Evolutionary conservation across 92 coral and sea anemone genomes (phyloP).

Genomic region (Virgularia gustaviana): DNA sequence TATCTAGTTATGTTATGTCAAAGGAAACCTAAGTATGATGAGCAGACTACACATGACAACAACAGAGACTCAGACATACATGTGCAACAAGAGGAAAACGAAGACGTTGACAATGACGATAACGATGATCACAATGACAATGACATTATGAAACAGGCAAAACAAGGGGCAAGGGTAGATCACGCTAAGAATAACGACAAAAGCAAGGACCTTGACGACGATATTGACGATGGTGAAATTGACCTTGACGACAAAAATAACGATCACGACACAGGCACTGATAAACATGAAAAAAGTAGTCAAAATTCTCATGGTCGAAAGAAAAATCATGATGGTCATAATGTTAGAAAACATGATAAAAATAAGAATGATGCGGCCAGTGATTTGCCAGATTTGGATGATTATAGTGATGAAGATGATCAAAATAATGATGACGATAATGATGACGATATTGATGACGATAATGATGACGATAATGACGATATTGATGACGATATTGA

Average conservation of each 20-base stretch:
- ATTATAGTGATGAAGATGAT: background rate
- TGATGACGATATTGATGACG: background rate
- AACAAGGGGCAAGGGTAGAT: background rate
- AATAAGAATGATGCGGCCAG: too few relatives aligned
- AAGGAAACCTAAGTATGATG: background rate
- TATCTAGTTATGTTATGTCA: slow-evolving; percentile 12
- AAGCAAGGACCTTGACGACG: background rate
- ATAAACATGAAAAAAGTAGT: too few relatives aligned
- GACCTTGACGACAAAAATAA: background rate
- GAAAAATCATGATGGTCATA: too few relatives aligned
- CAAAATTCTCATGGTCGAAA: too few relatives aligned
- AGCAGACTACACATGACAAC: background rate
- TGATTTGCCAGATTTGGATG: too few relatives aligned
- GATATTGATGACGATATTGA: background rate
- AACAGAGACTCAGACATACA: background rate
- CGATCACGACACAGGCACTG: too few relatives aligned
- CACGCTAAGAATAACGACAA: background rate
- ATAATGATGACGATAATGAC: background rate
- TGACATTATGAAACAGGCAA: background rate
- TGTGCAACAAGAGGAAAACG: background rate
- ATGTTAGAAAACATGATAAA: too few relatives aligned
- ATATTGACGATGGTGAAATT: background rate
- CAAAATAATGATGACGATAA: background rate
- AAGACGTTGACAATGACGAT: background rate
- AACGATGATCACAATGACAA: slow-evolving; percentile 10